These are phyloP conservation scores for Desoria tigrina DNA, from an alignment of 2,888 invertebrate species.

Conservation along the genomic window DNA sequence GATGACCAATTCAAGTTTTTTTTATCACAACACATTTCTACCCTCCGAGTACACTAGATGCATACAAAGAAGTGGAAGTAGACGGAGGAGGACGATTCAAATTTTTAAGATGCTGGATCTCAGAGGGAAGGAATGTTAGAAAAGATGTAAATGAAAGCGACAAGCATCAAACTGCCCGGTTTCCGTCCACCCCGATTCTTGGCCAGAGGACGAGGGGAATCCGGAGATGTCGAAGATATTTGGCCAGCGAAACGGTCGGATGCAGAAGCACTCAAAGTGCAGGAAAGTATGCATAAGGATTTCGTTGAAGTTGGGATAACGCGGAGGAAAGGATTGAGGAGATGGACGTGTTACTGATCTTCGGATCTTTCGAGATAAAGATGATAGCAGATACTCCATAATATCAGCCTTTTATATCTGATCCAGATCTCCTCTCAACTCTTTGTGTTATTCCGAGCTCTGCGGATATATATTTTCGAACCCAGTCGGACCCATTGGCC, in stretches of 20 bases:
- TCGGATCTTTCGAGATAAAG: background rate
- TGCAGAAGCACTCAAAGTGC: no score
- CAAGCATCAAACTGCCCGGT: conserved; percentile 5
- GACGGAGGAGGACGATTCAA: background rate
- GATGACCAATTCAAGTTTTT: background rate
- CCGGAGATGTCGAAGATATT: no score
- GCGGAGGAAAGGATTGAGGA: background rate
- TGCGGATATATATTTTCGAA: background rate
- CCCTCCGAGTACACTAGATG: background rate
- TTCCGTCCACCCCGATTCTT: background rate
- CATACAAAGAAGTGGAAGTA: background rate
- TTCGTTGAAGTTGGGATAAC: background rate
- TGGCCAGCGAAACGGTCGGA: no score
- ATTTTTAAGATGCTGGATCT: background rate
- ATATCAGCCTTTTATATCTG: background rate
- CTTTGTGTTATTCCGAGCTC: background rate
- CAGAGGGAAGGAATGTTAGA: background rate
- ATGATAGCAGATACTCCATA: background rate
- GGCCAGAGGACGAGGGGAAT: no score
- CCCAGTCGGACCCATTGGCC: conserved; percentile 4
- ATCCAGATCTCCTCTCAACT: background rate
- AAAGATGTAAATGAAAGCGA: conserved; percentile 1
- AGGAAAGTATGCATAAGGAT: no score
- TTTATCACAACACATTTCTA: conserved; percentile 4
- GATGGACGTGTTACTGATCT: conserved; percentile 12